Evolutionary conservation across 2,113 vertebrate genomes (phyloP).

Genomic region (Platichthys flesus): DNA sequence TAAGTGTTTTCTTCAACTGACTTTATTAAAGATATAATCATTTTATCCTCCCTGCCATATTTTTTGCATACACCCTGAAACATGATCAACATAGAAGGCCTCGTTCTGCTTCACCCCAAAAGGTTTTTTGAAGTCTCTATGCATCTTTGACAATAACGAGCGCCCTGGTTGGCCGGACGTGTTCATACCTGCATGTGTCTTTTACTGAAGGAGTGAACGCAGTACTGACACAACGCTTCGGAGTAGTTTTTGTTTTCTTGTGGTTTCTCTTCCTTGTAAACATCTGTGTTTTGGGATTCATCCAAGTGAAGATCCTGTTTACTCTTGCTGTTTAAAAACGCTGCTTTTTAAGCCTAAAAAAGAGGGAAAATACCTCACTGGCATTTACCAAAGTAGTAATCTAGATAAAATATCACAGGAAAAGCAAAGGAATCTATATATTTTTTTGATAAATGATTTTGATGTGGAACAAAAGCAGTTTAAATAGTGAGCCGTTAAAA

Average conservation of each 20-base stretch:
- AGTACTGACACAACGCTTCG: not conserved
- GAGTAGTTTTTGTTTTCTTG: not conserved
- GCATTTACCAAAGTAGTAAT: too few relatives aligned
- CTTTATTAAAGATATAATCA: too few relatives aligned
- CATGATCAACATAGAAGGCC: too few relatives aligned
- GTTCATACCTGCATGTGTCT: constrained; percentile 45
- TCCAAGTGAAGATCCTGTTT: constrained; percentile 1
- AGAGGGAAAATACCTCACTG: not conserved
- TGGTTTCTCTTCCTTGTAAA: not conserved
- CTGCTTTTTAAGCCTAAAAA: not conserved
- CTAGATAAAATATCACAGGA: not conserved
- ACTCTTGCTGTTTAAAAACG: constrained; percentile 1
- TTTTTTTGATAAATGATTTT: constrained; percentile 5
- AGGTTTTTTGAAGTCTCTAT: not conserved
- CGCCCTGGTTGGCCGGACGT: constrained; percentile 20
- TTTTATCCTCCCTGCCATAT: not conserved
- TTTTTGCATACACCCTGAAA: not conserved
- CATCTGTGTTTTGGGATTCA: not conserved
- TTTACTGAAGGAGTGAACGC: constrained; percentile 15
- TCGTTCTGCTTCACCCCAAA: not conserved
- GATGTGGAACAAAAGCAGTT: constrained; percentile 31
- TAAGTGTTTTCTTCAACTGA: too few relatives aligned
- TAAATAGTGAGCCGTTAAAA: too few relatives aligned
- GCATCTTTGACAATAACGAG: constrained; percentile 21
- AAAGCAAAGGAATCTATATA: not conserved